A percentile compares a stretch with the other conserved stretches of the same genome.
Evolutionary conservation across 2,888 invertebrate species (phyloP).

Genomic region (Macrophya alboannulata): DNA sequence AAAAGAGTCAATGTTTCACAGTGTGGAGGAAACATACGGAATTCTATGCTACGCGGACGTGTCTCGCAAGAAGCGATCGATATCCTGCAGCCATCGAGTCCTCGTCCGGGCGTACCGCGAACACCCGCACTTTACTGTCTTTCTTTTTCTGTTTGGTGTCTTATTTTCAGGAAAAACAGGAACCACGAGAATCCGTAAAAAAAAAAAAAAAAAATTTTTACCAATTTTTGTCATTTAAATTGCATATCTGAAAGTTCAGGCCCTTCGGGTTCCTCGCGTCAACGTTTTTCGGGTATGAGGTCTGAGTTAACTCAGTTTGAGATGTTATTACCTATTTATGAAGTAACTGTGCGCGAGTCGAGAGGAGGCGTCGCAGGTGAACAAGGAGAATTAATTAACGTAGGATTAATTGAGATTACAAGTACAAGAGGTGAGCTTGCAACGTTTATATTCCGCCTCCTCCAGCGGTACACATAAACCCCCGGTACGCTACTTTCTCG

Average conservation of each 20-base stretch:
- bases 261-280: background rate
- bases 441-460: background rate
- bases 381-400: slow-evolving; percentile 34
- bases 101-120: slow-evolving; percentile 26
- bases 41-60: background rate
- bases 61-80: slow-evolving; percentile 44
- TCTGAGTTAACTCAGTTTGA: background rate
- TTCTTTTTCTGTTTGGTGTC: background rate
- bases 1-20: background rate
- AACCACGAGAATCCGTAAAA: background rate
- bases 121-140: background rate
- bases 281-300: background rate
- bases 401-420: slow-evolving; percentile 14
- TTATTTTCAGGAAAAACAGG: background rate
- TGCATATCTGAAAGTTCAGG: background rate
- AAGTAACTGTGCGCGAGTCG: background rate
- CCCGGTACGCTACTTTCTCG: background rate
- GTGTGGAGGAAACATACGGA: background rate
- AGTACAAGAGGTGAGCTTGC: background rate
- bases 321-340: slow-evolving; percentile 26
- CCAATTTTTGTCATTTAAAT: background rate
- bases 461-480: background rate
- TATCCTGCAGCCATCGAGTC: slow-evolving; percentile 44
- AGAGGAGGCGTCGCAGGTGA: background rate
- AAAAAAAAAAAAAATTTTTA: background rate